phyloP scores from a whole-genome alignment of 1,140 invertebrate genomes.

The Psix sp. region DNA sequence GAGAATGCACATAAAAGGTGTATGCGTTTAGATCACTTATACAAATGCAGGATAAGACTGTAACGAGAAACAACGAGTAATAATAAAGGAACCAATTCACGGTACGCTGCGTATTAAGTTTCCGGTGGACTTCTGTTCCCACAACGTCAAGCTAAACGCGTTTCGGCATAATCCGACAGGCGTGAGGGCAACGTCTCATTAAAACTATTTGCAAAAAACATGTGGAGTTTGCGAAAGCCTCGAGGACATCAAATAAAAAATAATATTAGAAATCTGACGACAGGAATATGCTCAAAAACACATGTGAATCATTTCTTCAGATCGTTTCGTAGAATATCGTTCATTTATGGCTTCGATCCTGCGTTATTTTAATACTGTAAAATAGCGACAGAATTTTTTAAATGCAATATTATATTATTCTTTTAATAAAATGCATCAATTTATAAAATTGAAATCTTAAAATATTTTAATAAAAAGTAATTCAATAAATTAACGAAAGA shows the following conservation, averaged over 20 bases:
- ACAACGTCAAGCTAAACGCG: conserved; percentile 46
- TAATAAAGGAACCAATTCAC: conserved; percentile 67
- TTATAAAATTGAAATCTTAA: no score
- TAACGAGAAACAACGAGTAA: conserved; percentile 53
- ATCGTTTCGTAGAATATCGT: no score
- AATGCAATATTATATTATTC: no score
- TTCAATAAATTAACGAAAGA: no score
- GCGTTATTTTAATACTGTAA: no score
- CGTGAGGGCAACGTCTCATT: conserved; percentile 12
- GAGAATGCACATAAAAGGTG: conserved; percentile 50
- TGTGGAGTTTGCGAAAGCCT: conserved; percentile 32
- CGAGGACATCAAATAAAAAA: conserved; percentile 23
- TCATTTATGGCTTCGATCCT: no score
- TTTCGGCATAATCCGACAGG: conserved; percentile 26
- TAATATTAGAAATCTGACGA: no score
- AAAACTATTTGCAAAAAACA: conserved; percentile 29
- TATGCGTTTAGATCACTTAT: conserved; percentile 37
- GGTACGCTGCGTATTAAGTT: conserved; percentile 65
- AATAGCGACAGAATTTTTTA: no score
- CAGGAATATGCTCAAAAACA: no score
- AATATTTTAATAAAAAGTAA: no score
- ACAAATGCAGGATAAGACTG: conserved; percentile 60
- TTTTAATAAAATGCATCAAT: no score
- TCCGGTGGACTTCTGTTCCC: conserved; percentile 65
- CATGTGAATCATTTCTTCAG: no score